Evolutionary conservation across 2,888 invertebrate genomes (phyloP).

Genomic region (Sesamia inferens): DNA sequence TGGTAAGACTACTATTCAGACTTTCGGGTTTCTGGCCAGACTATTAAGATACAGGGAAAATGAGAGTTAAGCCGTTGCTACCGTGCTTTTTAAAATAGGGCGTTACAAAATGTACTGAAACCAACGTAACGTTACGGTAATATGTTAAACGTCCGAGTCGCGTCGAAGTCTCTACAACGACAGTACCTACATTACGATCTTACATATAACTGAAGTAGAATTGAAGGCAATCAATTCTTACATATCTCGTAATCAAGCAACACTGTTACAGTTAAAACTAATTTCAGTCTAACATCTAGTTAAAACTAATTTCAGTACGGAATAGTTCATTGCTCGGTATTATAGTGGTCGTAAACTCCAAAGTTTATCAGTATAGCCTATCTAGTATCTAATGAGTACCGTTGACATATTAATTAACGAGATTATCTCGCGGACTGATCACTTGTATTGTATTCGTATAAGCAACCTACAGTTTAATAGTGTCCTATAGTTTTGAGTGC

Average conservation of each 20-base stretch:
- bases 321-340: slow-evolving; percentile 2
- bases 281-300: not conserved
- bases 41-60: too few relatives aligned
- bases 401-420: slow-evolving; percentile 26
- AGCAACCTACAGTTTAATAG: not conserved
- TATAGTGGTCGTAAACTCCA: slow-evolving; percentile 4
- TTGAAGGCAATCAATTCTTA: not conserved
- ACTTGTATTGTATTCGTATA: not conserved
- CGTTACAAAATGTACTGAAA: not conserved
- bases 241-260: not conserved
- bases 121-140: too few relatives aligned
- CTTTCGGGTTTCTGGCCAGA: too few relatives aligned
- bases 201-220: not conserved
- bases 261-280: slow-evolving; percentile 9
- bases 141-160: too few relatives aligned
- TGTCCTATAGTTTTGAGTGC: not conserved
- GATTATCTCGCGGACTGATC: slow-evolving; percentile 2
- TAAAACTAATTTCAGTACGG: slow-evolving; percentile 15
- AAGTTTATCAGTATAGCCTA: slow-evolving; percentile 28
- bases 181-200: not conserved
- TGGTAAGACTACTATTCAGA: too few relatives aligned
- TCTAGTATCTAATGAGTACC: not conserved
- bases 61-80: too few relatives aligned
- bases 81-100: too few relatives aligned
- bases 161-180: too few relatives aligned